Conservation (phyloP, 2,888 invertebrate genomes). For the Carcina quercana region DNA sequence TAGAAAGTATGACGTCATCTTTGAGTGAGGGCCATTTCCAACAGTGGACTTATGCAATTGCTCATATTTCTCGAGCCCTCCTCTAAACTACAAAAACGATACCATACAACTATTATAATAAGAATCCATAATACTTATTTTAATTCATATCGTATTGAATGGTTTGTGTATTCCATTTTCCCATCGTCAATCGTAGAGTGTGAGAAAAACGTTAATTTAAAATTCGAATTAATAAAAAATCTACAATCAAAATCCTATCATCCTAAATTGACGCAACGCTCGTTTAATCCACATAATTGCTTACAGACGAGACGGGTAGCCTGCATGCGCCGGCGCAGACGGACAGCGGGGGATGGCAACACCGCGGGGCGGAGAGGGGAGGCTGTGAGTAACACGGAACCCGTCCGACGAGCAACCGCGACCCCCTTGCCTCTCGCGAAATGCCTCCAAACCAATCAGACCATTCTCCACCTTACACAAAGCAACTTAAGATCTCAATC, state of each 20-base stretch:
- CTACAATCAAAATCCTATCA: slow-evolving; percentile 6
- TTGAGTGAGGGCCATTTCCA: too few relatives aligned
- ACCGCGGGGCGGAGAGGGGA: slow-evolving; percentile 23
- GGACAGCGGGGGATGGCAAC: slow-evolving; percentile 24
- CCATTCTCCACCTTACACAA: too few relatives aligned
- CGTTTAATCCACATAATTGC: slow-evolving; percentile 35
- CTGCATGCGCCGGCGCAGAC: slow-evolving; percentile 44
- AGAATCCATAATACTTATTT: too few relatives aligned
- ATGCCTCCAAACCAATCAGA: slow-evolving; percentile 33
- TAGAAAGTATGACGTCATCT: too few relatives aligned
- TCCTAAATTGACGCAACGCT: slow-evolving; percentile 18
- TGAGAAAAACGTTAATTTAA: slow-evolving; percentile 8
- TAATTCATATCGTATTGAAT: too few relatives aligned
- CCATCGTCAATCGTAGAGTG: slow-evolving; percentile 1
- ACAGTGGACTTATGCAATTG: too few relatives aligned
- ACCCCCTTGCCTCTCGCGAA: slow-evolving; percentile 54
- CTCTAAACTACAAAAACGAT: too few relatives aligned
- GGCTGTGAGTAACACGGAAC: slow-evolving; percentile 64
- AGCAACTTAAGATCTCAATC: too few relatives aligned
- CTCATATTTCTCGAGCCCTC: too few relatives aligned
- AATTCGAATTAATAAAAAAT: slow-evolving; percentile 2
- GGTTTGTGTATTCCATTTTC: too few relatives aligned
- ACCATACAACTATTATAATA: too few relatives aligned
- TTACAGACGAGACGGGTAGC: slow-evolving; percentile 24
- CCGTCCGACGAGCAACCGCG: slow-evolving; percentile 62